A percentile compares a stretch with the other conserved stretches of the same genome.
phyloP scores from a whole-genome alignment of 2,888 invertebrate genomes.

The Zelleria hepariella region DNA sequence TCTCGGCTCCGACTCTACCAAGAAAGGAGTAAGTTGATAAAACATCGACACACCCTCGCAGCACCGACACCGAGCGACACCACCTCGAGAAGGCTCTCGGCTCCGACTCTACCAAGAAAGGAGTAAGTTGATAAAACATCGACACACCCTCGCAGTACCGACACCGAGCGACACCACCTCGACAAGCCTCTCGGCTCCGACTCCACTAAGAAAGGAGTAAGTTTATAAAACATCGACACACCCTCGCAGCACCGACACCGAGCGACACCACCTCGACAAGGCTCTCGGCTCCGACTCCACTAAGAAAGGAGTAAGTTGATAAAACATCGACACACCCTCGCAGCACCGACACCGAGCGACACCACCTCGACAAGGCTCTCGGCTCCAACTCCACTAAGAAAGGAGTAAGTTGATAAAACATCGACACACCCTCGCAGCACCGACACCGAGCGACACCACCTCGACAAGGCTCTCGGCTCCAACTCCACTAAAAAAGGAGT shows the following conservation, averaged over 20 bases:
- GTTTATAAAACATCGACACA: slow-evolving; percentile 19
- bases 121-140: slow-evolving; percentile 49
- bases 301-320: slow-evolving; percentile 67
- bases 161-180: slow-evolving; percentile 79
- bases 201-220: slow-evolving; percentile 69
- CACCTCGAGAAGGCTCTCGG: slow-evolving; percentile 82
- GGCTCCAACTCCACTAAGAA: slow-evolving; percentile 73
- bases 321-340: neutral
- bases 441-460: slow-evolving; percentile 77
- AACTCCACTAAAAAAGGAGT: slow-evolving; percentile 72
- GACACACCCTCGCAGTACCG: slow-evolving; percentile 87
- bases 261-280: slow-evolving; percentile 79
- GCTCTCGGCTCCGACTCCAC: slow-evolving; percentile 76
- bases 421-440: slow-evolving; percentile 59
- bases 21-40: slow-evolving; percentile 64
- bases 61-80: slow-evolving; percentile 81
- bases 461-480: slow-evolving; percentile 80
- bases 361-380: slow-evolving; percentile 80
- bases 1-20: slow-evolving; percentile 74
- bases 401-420: slow-evolving; percentile 57
- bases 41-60: slow-evolving; percentile 80
- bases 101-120: slow-evolving; percentile 69
- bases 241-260: slow-evolving; percentile 74
- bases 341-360: slow-evolving; percentile 80
- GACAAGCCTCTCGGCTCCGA: slow-evolving; percentile 79